Base-by-base conservation (phyloP, 2,113 vertebrate genomes). In the Athene cunicularia region DNA sequence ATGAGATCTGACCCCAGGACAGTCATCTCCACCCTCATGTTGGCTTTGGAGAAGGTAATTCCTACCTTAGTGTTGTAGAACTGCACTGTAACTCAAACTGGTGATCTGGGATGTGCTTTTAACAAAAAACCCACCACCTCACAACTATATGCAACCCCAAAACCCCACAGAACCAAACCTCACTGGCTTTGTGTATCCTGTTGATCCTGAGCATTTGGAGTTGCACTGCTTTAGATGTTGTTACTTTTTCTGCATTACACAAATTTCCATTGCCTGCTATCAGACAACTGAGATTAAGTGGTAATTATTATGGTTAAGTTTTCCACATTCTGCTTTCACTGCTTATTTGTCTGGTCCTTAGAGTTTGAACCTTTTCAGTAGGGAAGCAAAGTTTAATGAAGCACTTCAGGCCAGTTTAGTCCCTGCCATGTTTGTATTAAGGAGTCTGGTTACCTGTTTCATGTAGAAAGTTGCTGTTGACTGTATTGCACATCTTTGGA, bases 111-210 rank as follows among this genome's bases (percentile, higher is more conserved):
- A 35, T 27, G 5, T 56, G 8, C 14, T 83, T 39, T 75, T 33
- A 75, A 83, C 3, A 49, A 49, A 55, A 45, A 39, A 39, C 12
- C 17, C 16, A 45, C 43, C 43, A 26, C 6, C 8, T 6, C 10
- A 22, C 33, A 73, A 24, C 8, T 41, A 27, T 20, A 28, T 7
- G 27, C 22, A 55, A 41, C 5, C 11, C n/a, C 18, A 3, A 67
- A 50, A 8, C 2, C 19, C 4, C 10, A 8, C 9, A 60, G 58
- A 55, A 26, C 6, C 6, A 43, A 63, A 26, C 3, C 1, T 3
- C 9, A 6, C 19, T 32, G 49, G 12, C 20, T 85, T 52, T 24
- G 5, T 35, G 32, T 50, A 2, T 68, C 20, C 14, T 86, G 3
- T 37, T 59, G 45, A 14, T 90, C 27, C 53, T 27, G 35, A 47